phyloP scores from a whole-genome alignment of 92 coral and sea anemone genomes.

The Hydrozoanthus gracilis region DNA sequence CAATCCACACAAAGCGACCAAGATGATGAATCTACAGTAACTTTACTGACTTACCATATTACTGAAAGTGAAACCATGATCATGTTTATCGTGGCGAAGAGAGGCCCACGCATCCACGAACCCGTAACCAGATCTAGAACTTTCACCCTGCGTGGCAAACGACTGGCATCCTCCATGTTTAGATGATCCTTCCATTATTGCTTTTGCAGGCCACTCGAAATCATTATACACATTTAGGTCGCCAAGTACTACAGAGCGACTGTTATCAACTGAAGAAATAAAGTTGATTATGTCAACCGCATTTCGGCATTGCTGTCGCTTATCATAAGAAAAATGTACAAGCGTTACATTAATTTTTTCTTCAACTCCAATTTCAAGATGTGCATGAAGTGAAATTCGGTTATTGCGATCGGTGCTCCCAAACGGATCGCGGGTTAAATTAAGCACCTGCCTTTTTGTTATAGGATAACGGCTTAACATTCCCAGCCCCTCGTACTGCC shows the following conservation, averaged over 20 bases:
- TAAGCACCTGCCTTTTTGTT: conserved; percentile 71
- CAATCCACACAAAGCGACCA: too few relatives aligned
- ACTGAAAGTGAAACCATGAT: conserved; percentile 88
- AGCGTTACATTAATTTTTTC: conserved; percentile 80
- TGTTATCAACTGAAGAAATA: conserved; percentile 78
- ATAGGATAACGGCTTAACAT: conserved; percentile 89
- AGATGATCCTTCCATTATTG: conserved; percentile 81
- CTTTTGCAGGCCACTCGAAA: conserved; percentile 86
- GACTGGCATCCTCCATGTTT: conserved; percentile 57
- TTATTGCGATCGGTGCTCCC: conserved; percentile 73
- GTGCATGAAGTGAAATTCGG: conserved; percentile 81
- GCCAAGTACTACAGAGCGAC: conserved; percentile 83
- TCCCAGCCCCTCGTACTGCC: conserved; percentile 97
- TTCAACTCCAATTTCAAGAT: conserved; percentile 63
- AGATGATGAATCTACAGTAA: too few relatives aligned
- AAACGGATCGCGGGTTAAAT: conserved; percentile 62
- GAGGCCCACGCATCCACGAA: conserved; percentile 91
- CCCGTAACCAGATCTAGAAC: conserved; percentile 74
- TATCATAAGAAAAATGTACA: conserved; percentile 91
- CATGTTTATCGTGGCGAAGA: conserved; percentile 31
- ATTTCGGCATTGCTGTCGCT: conserved; percentile 87
- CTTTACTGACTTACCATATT: conserved; percentile 80
- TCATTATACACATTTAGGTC: conserved; percentile 89
- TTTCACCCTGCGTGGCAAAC: conserved; percentile 70
- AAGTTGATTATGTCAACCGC: conserved; percentile 80